phyloP scores from a whole-genome alignment of 2,888 invertebrate genomes.

The Erynnis tages region DNA sequence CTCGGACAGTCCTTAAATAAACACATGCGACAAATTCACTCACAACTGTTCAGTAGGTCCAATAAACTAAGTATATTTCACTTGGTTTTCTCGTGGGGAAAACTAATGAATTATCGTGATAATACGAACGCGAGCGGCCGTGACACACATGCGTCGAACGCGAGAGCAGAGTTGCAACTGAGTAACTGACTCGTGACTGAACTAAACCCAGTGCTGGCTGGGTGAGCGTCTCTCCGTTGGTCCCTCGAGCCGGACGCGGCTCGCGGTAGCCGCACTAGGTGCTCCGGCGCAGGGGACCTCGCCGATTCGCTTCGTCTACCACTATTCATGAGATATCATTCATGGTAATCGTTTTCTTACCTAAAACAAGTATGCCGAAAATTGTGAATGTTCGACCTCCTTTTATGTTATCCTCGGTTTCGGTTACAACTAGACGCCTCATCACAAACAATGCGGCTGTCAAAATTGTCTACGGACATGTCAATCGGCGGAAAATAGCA shows the following conservation, averaged over 20 bases:
- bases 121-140: constrained; percentile 26
- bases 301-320: constrained; percentile 56
- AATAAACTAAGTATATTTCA: constrained; percentile 53
- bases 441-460: too few species aligned
- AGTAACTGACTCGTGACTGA: constrained; percentile 10
- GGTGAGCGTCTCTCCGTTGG: constrained; percentile 44
- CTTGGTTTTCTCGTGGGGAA: constrained; percentile 70
- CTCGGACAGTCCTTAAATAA: constrained; percentile 17
- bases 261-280: too few species aligned
- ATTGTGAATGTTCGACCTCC: too few species aligned
- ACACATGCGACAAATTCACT: constrained; percentile 54
- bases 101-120: constrained; percentile 62
- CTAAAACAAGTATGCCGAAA: too few species aligned
- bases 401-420: too few species aligned
- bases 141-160: constrained; percentile 32
- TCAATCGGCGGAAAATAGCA: too few species aligned
- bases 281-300: constrained; percentile 50
- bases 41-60: constrained; percentile 42
- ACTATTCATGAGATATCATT: too few species aligned
- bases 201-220: neutral
- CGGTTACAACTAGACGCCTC: too few species aligned
- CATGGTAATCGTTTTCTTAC: too few species aligned
- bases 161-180: constrained; percentile 48
- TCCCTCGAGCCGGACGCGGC: constrained; percentile 42
- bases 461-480: too few species aligned